A percentile compares a stretch with the other conserved stretches of the same genome.
Evolutionary conservation across 2,888 invertebrate species (phyloP).

Genomic region (Oxytorus armatus): DNA sequence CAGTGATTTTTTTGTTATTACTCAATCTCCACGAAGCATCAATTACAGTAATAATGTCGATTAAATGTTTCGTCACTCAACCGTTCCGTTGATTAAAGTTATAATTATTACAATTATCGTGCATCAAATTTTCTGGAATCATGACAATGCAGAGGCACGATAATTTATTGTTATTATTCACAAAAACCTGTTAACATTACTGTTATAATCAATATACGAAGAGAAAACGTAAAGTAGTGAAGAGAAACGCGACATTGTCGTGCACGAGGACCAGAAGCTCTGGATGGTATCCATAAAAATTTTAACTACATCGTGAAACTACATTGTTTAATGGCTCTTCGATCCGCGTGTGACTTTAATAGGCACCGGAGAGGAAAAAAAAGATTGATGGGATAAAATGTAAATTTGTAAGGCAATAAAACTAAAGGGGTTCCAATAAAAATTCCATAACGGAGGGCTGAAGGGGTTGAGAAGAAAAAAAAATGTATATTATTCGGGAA

Average conservation of each 20-base stretch:
- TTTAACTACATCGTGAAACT: slow-evolving; percentile 1
- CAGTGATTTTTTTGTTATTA: slow-evolving; percentile 34
- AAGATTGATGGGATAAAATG: slow-evolving; percentile 12
- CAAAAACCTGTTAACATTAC: neutral
- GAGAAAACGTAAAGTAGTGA: neutral
- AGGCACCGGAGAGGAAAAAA: neutral
- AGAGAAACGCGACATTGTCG: neutral
- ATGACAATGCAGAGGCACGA: too few relatives aligned
- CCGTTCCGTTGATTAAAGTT: neutral
- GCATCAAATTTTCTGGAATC: neutral
- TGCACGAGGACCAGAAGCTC: too few relatives aligned
- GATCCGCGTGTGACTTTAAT: slow-evolving; percentile 9
- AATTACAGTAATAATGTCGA: slow-evolving; percentile 16
- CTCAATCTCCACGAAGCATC: slow-evolving; percentile 18
- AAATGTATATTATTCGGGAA: too few relatives aligned
- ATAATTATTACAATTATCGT: neutral
- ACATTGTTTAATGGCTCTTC: slow-evolving; percentile 45
- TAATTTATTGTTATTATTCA: too few relatives aligned
- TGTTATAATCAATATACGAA: neutral
- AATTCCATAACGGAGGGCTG: neutral
- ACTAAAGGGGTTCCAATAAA: neutral
- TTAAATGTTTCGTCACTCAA: slow-evolving; percentile 5
- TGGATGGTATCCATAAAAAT: slow-evolving; percentile 22
- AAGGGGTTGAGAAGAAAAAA: neutral
- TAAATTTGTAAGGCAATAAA: slow-evolving; percentile 35